These are phyloP conservation scores for Apostichopus leukothele DNA, from an alignment of 53 echinoderm and acorn worm genomes.

Conservation along the genomic window DNA sequence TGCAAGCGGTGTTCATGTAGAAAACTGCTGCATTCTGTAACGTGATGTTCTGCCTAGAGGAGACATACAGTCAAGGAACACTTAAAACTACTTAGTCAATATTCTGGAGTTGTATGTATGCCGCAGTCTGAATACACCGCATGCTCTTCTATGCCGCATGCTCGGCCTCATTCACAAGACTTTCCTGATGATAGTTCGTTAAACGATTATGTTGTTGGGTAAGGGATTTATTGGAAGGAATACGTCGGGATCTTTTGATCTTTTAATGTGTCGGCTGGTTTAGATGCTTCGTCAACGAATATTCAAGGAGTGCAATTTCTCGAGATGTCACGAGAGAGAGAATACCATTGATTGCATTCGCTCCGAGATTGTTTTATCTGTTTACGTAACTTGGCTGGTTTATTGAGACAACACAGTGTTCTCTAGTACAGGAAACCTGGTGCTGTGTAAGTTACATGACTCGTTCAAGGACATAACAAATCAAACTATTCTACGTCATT, in stretches of 20 bases:
- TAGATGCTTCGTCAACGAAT: no score
- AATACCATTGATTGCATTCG: no score
- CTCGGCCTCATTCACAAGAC: no score
- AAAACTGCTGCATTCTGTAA: not conserved
- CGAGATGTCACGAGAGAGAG: no score
- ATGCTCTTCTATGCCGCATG: no score
- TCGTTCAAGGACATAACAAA: not conserved
- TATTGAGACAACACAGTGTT: not conserved
- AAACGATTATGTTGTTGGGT: no score
- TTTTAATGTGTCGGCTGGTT: not conserved
- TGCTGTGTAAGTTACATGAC: not conserved
- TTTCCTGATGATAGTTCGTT: no score
- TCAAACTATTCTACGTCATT: constrained; percentile 16
- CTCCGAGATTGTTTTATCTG: not conserved
- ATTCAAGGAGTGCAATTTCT: no score
- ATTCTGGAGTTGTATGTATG: not conserved
- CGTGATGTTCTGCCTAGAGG: not conserved
- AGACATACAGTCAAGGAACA: not conserved
- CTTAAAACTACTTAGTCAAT: not conserved
- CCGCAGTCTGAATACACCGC: no score
- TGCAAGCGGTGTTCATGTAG: not conserved
- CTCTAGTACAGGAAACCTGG: not conserved
- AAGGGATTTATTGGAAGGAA: not conserved
- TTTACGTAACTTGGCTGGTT: not conserved
- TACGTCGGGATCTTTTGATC: constrained; percentile 14